Evolutionary conservation across 2,797 vertebrate genomes (phyloP), one percentile per base, ranked within the genome.

Genomic region (Melanotaenia parkinsoni): DNA sequence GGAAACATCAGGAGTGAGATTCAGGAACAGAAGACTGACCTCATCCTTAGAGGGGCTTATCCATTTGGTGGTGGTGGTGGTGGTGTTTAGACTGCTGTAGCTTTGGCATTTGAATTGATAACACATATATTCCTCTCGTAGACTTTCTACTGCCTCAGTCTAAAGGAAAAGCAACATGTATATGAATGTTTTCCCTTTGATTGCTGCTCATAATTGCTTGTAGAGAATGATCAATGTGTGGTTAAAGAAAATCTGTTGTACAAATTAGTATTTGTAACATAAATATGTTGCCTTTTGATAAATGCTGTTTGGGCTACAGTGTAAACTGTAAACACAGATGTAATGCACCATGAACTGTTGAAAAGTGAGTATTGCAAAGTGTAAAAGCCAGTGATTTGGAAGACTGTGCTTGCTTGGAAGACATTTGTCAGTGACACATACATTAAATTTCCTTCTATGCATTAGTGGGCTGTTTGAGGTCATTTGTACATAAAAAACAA

Each of bases 381-480:
- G 92, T 92, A 84, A 88, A 92, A 90, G 77, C 75, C 86, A 86
- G 90, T 85, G 67, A 91, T 86, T 87, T 92, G 87, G 54, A 63
- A 28, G 10, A 28, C 26, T 63, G 20, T 70, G 50, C 59, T 26
- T 91, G 88, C 80, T 91, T 93, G 85, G 83, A 88, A 85, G 77
- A 80, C 74, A 93, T 93, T 86, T 94, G 89, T 93, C 88, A 88
- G 84, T 91, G 83, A 91, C 86, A 86, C 79, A 80, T 84, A 87
- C 85, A 95, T 93, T 94, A 94, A 95, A 81, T 82, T 70, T 81
- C 63, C 90, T 92, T 94, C 93, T 95, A 94, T 94, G 92, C 91
- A 93, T 77, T 67, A 74, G 59, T 65, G 35, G 67, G 87, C 63
- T 69, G 78, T 75, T 58, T 71, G 35, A 72, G 33, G 70, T 40